A percentile compares a stretch with the other conserved stretches of the same genome.
These are phyloP conservation scores for Umimayanthus kanabou DNA, from an alignment of 92 coral and sea anemone species.

Conservation along the genomic window DNA sequence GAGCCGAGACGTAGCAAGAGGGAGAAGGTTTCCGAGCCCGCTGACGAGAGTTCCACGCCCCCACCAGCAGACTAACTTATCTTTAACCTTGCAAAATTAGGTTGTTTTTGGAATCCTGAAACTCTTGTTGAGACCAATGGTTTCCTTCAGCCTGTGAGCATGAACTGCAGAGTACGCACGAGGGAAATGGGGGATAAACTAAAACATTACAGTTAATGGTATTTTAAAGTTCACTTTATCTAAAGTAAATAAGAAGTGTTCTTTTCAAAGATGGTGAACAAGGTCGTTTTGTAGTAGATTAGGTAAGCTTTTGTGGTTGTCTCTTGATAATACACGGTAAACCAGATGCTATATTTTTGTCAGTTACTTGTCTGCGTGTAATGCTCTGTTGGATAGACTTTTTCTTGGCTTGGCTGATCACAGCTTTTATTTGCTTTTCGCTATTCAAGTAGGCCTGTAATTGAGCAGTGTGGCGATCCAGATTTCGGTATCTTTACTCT, in stretches of 20 bases:
- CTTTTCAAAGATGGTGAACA: conserved; percentile 18
- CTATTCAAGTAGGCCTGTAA: background rate
- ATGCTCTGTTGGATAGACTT: background rate
- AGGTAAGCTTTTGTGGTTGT: conserved; percentile 7
- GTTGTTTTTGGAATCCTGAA: conserved; percentile 23
- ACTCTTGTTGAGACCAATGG: conserved; percentile 9
- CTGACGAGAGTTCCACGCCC: conserved; percentile 17
- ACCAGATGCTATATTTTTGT: conserved; percentile 25
- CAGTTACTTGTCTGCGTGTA: background rate
- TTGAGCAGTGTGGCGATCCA: background rate
- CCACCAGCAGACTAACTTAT: conserved; percentile 27
- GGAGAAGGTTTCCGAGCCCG: conserved; percentile 13
- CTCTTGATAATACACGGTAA: background rate
- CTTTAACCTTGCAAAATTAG: conserved; percentile 22
- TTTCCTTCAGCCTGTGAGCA: background rate
- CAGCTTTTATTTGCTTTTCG: background rate
- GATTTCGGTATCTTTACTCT: background rate
- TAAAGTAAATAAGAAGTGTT: conserved; percentile 27
- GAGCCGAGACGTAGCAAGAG: conserved; percentile 66
- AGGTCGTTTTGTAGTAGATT: conserved; percentile 17
- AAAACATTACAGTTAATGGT: conserved; percentile 10
- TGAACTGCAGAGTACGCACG: background rate
- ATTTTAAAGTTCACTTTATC: conserved; percentile 38
- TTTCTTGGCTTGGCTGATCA: background rate
- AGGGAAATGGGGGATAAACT: background rate